Percentiles rank a stretch among this genome's conserved stretches.
Conservation (phyloP, 2,888 invertebrate species). For the Carcina quercana region DNA sequence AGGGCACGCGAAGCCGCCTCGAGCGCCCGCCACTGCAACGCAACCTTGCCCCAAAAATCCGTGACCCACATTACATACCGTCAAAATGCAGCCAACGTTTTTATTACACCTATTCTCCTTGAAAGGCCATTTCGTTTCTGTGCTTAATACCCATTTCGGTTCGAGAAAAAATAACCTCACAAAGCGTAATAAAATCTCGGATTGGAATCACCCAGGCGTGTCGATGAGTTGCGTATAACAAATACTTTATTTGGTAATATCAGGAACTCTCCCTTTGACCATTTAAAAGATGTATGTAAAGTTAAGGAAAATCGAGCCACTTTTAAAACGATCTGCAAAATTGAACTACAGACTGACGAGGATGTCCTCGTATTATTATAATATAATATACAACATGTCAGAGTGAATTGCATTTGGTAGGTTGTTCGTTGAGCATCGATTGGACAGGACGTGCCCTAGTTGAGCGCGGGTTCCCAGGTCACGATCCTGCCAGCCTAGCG, state of each 20-base stretch:
- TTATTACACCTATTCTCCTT: conserved; percentile 46
- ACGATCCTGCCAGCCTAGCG: conserved; percentile 43
- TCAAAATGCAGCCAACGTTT: conserved; percentile 61
- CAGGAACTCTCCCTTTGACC: no score
- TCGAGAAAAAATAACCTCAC: conserved; percentile 6
- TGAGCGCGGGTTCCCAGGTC: conserved; percentile 32
- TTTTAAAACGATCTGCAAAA: no score
- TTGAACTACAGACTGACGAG: no score
- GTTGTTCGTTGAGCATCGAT: conserved; percentile 30
- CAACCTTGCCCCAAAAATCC: conserved; percentile 70
- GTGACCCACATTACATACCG: conserved; percentile 62
- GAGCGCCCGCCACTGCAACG: conserved; percentile 33
- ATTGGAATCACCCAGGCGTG: neutral
- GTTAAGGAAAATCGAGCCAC: no score
- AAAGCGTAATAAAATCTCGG: neutral
- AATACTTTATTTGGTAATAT: no score
- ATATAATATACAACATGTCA: no score
- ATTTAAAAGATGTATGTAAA: no score
- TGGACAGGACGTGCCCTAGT: conserved; percentile 60
- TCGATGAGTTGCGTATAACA: no score
- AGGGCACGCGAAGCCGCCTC: conserved; percentile 37
- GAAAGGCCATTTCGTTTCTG: conserved; percentile 15
- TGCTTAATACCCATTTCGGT: neutral
- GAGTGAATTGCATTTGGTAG: neutral
- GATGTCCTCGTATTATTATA: no score